Conservation (phyloP, 2,888 invertebrate genomes). For the Erebia epiphron region DNA sequence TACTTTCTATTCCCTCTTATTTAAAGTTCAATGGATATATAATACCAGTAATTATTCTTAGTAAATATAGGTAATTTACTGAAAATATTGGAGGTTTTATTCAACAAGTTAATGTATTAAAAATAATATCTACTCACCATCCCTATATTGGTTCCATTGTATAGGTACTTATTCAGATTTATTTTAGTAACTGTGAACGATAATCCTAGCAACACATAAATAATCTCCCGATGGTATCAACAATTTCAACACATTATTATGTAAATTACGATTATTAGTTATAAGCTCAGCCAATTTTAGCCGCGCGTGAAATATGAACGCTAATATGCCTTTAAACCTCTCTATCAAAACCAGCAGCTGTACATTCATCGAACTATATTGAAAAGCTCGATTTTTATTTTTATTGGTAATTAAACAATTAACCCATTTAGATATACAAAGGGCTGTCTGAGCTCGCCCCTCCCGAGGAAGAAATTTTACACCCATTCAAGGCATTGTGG, state of each 20-base stretch:
- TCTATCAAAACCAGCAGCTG: conserved; percentile 40
- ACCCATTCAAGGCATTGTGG: conserved; percentile 71
- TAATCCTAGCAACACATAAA: conserved; percentile 9
- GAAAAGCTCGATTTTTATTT: conserved; percentile 69
- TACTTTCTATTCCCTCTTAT: too few species aligned
- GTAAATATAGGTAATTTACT: too few species aligned
- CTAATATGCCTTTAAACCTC: conserved; percentile 41
- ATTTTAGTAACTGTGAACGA: neutral
- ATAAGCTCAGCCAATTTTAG: conserved; percentile 34
- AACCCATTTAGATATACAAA: conserved; percentile 72
- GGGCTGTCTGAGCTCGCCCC: conserved; percentile 60
- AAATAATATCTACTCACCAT: too few species aligned
- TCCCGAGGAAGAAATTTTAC: conserved; percentile 72
- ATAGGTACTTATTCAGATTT: neutral
- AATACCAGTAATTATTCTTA: too few species aligned
- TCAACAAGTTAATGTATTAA: too few species aligned
- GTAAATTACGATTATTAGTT: conserved; percentile 9
- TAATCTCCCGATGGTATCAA: conserved; percentile 3
- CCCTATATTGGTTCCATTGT: too few species aligned
- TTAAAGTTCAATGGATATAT: too few species aligned
- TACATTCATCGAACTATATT: conserved; percentile 45
- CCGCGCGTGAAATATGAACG: conserved; percentile 37
- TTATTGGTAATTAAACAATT: conserved; percentile 83
- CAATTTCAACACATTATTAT: neutral
- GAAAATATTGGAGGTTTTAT: too few species aligned